Base-by-base conservation (phyloP, 2,797 vertebrate species). In the Uromys caudimaculatus region DNA sequence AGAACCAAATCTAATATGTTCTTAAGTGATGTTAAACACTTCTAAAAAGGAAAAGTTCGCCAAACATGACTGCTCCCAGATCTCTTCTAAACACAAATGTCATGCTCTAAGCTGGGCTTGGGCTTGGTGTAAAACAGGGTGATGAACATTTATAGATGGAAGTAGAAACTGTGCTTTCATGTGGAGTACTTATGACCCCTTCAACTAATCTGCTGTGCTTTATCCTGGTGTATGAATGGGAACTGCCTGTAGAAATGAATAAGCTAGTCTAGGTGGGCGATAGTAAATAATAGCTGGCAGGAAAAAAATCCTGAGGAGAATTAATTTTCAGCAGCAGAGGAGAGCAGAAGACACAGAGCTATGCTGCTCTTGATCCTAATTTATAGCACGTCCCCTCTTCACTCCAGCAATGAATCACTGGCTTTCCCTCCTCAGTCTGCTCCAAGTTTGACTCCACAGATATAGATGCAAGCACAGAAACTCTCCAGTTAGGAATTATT, bases 241-340 rank as follows among this genome's bases (percentile, higher is more conserved):
- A 60, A 71, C 56, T 52, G 78, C 56, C 79, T 76, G 19, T 67
- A 54, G 89, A 81, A 95, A 96, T 81, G 85, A 96, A 93, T 54
- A 86, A 79, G 86, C 50, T 76, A 71, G 77, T 78, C 76, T 92
- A 92, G n/a, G 91, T 67, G 75, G 95, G 75, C 1, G 17, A 91
- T 47, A 86, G 96, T 96, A 96, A 97, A 94, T 97, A 97, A 97
- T 71, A 96, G 87, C 60, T n/a, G 58, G 50, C 56, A 71, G 73
- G 94, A 19, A 78, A 89, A 86, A 90, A 95, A 52, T 88, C 60
- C 77, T 1, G 56, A 88, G 62, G 94, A 98, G 97, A 98, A 97
- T 97, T 97, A 97, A 97, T 97, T 97, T 97, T 95, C 97, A 95
- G 54, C 90, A 54, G 78, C 81, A 93, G 92, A 91, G 95, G 67